Percentiles rank a stretch among this genome's conserved stretches.
Evolutionary conservation across 2,888 invertebrate genomes (phyloP).

Genomic region (Tinea trinotella): DNA sequence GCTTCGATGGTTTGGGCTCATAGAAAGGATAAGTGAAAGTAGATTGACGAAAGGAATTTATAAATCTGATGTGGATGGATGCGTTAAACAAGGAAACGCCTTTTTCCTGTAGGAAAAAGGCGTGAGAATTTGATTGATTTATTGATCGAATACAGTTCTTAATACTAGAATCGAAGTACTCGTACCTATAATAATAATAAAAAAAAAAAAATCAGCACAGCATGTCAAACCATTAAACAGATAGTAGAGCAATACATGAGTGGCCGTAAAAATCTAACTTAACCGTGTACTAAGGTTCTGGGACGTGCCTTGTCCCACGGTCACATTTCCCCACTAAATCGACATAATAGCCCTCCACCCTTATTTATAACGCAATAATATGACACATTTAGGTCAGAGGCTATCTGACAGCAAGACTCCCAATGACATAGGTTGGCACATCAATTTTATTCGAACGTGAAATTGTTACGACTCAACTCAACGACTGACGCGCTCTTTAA

Average conservation of each 20-base stretch:
- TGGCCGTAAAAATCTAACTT: not conserved
- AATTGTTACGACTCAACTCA: constrained; percentile 1
- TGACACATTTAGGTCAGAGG: constrained; percentile 43
- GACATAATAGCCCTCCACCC: constrained; percentile 31
- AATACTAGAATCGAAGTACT: too few relatives aligned
- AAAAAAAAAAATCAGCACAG: not conserved
- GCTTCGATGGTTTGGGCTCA: too few relatives aligned
- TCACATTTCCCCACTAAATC: constrained; percentile 45
- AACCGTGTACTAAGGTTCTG: not conserved
- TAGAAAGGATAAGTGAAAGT: too few relatives aligned
- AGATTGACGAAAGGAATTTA: too few relatives aligned
- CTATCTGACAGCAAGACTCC: constrained; percentile 27
- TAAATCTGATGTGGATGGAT: too few relatives aligned
- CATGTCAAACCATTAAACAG: not conserved
- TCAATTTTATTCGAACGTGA: constrained; percentile 8
- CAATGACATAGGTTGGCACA: constrained; percentile 12
- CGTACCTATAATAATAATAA: not conserved
- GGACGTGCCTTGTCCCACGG: constrained; percentile 31
- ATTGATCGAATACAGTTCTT: too few relatives aligned
- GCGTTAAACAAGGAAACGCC: too few relatives aligned
- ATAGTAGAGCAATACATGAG: not conserved
- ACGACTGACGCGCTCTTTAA: constrained; percentile 8
- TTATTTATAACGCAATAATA: constrained; percentile 52
- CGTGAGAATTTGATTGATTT: too few relatives aligned
- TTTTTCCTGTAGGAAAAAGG: too few relatives aligned